These are phyloP conservation scores for Ophion slaviceki DNA, from an alignment of 2,888 invertebrate species.

Conservation along the genomic window DNA sequence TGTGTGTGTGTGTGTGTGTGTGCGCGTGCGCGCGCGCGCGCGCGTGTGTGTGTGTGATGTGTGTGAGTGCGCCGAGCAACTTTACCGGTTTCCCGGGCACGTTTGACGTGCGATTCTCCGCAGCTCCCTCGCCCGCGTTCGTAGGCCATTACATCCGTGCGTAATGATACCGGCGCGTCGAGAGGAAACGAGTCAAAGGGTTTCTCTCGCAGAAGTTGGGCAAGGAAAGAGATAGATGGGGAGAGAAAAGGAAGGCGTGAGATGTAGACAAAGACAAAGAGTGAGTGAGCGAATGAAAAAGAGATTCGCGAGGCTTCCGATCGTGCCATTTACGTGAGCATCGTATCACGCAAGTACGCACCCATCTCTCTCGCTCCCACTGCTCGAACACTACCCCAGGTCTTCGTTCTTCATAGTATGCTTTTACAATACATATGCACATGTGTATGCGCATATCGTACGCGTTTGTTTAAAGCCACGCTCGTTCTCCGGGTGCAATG, in stretches of 20 bases:
- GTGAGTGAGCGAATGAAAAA: constrained; percentile 6
- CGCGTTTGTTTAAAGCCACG: constrained; percentile 37
- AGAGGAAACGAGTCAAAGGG: constrained; percentile 56
- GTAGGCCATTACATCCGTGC: constrained; percentile 58
- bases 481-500: constrained; percentile 32
- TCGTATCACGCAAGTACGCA: constrained; percentile 33
- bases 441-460: not conserved
- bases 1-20: too few relatives aligned
- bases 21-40: too few relatives aligned
- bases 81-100: constrained; percentile 73
- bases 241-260: constrained; percentile 2
- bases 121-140: constrained; percentile 56
- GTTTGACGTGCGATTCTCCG: constrained; percentile 57
- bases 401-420: constrained; percentile 36
- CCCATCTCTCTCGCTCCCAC: constrained; percentile 9
- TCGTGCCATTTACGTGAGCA: constrained; percentile 60
- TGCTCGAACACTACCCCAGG: constrained; percentile 10
- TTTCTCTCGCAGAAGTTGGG: constrained; percentile 42
- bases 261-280: constrained; percentile 23
- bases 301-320: constrained; percentile 47
- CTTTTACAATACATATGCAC: constrained; percentile 26
- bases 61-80: constrained; percentile 65
- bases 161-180: constrained; percentile 69
- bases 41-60: not conserved
- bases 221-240: constrained; percentile 35